Evolutionary conservation across 2,888 invertebrate genomes (phyloP).

Genomic region (Lingula anatina): DNA sequence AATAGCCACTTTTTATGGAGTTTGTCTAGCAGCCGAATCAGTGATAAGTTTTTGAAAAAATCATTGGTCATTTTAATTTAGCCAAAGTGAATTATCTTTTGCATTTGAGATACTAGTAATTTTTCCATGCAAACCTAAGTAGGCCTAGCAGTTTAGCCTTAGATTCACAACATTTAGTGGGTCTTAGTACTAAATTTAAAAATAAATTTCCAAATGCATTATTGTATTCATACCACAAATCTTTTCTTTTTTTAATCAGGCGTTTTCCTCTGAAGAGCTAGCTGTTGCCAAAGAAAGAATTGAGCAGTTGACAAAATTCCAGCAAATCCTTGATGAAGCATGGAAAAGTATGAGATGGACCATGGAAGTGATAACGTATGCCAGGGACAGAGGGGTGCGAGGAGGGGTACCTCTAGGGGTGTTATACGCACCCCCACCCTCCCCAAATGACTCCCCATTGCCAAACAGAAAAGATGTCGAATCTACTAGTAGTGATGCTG

Average conservation of each 20-base stretch:
- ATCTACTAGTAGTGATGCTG: constrained; percentile 10
- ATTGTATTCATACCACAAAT: constrained; percentile 2
- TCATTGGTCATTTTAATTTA: not conserved
- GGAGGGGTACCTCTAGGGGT: constrained; percentile 50
- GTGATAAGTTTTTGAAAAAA: too few species aligned
- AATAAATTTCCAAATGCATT: too few species aligned
- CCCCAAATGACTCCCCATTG: constrained; percentile 16
- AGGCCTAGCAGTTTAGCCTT: too few species aligned
- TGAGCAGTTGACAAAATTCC: constrained; percentile 75
- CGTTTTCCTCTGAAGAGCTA: constrained; percentile 85
- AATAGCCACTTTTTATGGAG: not conserved
- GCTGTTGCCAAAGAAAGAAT: constrained; percentile 81
- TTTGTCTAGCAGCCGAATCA: not conserved
- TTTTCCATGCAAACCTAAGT: too few species aligned
- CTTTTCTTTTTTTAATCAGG: constrained; percentile 53
- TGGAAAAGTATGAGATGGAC: constrained; percentile 97
- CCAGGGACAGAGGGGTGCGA: constrained; percentile 66
- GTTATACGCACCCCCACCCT: constrained; percentile 19
- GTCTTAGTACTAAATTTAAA: not conserved
- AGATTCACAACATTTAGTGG: not conserved
- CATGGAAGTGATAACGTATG: constrained; percentile 90
- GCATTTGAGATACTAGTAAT: too few species aligned
- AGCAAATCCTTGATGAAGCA: constrained; percentile 75
- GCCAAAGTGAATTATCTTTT: not conserved
- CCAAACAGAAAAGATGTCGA: not conserved